Conservation (phyloP, 2,888 invertebrate species). For the Trichacis sp. region DNA sequence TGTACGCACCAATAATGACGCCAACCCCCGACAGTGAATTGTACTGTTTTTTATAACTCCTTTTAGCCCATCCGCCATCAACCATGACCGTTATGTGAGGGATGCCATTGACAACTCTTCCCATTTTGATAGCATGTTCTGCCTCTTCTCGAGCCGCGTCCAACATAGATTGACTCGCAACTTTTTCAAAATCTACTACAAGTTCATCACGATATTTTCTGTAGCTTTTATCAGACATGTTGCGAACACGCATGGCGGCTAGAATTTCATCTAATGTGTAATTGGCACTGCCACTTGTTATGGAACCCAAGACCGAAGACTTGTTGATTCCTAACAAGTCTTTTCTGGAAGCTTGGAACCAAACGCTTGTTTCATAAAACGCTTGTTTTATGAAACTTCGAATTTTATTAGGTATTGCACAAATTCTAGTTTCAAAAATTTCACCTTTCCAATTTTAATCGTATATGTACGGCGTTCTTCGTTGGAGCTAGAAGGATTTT, state of each 20-base stretch:
- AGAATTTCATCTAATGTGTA: slow-evolving; percentile 24
- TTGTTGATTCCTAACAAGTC: not conserved
- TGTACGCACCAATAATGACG: slow-evolving; percentile 13
- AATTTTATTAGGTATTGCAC: too few relatives aligned
- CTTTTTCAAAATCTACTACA: not conserved
- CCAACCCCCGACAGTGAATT: slow-evolving; percentile 20
- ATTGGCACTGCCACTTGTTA: slow-evolving; percentile 18
- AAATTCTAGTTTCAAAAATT: too few relatives aligned
- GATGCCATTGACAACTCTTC: slow-evolving; percentile 4
- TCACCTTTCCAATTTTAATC: too few relatives aligned
- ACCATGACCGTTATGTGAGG: slow-evolving; percentile 10
- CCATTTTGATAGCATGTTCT: slow-evolving; percentile 20
- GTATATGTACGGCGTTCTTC: too few relatives aligned
- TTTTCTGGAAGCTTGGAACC: not conserved
- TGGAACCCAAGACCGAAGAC: not conserved
- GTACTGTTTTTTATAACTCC: slow-evolving; percentile 21
- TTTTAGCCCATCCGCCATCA: slow-evolving; percentile 27
- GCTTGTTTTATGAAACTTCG: too few relatives aligned
- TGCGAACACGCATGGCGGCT: slow-evolving; percentile 23
- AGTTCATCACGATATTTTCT: not conserved
- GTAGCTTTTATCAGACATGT: slow-evolving; percentile 20
- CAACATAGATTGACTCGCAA: slow-evolving; percentile 11
- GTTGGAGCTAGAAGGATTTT: too few relatives aligned
- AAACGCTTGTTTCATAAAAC: not conserved
- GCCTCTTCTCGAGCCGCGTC: slow-evolving; percentile 19